phyloP scores from a whole-genome alignment of 23 tunicate species.

The Trididemnum nubilum region DNA sequence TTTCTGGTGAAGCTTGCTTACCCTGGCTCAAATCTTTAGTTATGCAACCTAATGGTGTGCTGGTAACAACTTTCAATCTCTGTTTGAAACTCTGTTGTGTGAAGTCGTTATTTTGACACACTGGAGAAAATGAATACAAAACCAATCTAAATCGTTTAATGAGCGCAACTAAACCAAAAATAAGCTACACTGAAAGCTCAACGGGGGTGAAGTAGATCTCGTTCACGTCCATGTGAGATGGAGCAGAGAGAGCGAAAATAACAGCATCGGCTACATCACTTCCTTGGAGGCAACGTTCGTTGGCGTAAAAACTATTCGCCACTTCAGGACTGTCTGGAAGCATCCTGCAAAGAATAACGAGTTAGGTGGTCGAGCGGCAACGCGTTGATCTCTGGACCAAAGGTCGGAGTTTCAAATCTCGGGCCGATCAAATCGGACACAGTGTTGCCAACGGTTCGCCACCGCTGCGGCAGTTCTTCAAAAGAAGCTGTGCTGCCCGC shows the following conservation, averaged over 20 bases:
- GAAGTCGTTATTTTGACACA: no score
- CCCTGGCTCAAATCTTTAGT: no score
- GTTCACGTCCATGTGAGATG: slow-evolving; percentile 47
- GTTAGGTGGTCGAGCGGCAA: background rate
- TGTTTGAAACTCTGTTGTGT: no score
- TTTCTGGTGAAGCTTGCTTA: no score
- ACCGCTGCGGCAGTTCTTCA: no score
- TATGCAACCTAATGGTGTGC: no score
- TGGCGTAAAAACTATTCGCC: slow-evolving; percentile 27
- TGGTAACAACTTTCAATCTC: no score
- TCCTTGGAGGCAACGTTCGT: slow-evolving; percentile 8
- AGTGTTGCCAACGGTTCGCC: no score
- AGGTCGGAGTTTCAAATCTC: background rate
- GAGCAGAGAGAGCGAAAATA: slow-evolving; percentile 47
- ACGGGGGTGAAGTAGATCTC: slow-evolving; percentile 51
- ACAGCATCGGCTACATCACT: slow-evolving; percentile 64
- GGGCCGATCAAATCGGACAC: background rate
- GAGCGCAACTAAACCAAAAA: no score
- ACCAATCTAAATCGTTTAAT: no score
- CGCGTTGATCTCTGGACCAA: background rate
- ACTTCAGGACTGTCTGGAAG: slow-evolving; percentile 33
- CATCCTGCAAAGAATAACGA: background rate
- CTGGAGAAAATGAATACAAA: no score
- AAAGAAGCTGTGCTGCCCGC: no score
- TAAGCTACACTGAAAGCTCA: background rate